These are phyloP conservation scores for Sinocyclocheilus anophthalmus DNA, from an alignment of 2,113 vertebrate species.

Conservation along the genomic window DNA sequence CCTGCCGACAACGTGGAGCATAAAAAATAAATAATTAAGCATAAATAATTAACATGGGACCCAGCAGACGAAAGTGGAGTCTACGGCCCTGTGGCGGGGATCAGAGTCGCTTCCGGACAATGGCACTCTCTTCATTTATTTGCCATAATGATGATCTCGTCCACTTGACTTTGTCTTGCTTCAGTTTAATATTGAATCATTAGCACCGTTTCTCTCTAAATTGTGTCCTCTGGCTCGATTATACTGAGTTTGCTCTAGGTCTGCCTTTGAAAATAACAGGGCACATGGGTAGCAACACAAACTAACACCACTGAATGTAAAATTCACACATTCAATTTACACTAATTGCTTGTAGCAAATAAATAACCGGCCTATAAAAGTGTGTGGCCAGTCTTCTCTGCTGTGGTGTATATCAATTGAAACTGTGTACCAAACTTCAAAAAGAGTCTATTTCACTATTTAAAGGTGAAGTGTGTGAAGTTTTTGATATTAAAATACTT, in stretches of 20 bases:
- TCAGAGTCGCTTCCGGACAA: conserved; percentile 32
- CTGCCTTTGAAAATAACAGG: not conserved
- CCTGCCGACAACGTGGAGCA: conserved; percentile 47
- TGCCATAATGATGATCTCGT: conserved; percentile 41
- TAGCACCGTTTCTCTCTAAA: conserved; percentile 2
- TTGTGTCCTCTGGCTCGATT: not conserved
- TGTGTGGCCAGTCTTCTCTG: not conserved
- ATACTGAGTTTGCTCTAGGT: not conserved
- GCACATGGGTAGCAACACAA: conserved; percentile 3
- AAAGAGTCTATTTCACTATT: not conserved
- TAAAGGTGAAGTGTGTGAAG: not conserved
- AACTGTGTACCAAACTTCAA: not conserved
- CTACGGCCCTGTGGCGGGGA: conserved; percentile 45
- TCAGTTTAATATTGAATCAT: conserved; percentile 22
- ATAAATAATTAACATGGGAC: conserved; percentile 80
- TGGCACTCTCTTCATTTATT: conserved; percentile 39
- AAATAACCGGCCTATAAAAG: conserved; percentile 60
- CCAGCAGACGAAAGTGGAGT: conserved; percentile 50
- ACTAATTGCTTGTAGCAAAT: conserved; percentile 65
- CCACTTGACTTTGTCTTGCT: conserved; percentile 39
- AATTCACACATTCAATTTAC: conserved; percentile 20
- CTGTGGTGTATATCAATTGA: not conserved
- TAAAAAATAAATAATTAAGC: conserved; percentile 77
- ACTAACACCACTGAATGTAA: not conserved
- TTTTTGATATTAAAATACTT: not conserved